phyloP scores from a whole-genome alignment of 2,113 vertebrate species.

The Hydrochoerus hydrochaeris region DNA sequence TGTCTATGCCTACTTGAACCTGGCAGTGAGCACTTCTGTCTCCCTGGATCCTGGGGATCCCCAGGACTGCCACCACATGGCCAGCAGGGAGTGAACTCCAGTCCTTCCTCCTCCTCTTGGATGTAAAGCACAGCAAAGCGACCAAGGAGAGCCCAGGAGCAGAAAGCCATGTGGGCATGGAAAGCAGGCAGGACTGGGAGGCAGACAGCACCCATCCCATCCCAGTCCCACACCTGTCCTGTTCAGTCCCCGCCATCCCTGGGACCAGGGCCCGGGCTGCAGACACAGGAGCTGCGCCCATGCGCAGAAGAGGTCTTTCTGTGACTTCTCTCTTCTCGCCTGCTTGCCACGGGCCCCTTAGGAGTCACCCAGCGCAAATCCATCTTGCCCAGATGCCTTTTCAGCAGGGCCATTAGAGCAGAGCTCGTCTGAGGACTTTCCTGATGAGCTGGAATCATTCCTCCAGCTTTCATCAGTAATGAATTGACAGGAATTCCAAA shows the following conservation, averaged over 20 bases:
- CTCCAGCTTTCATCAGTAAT: background rate
- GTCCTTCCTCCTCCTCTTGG: background rate
- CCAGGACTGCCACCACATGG: background rate
- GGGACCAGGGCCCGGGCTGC: rapidly evolving
- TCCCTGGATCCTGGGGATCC: background rate
- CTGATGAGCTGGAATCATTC: background rate
- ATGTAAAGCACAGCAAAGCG: background rate
- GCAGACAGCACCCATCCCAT: rapidly evolving
- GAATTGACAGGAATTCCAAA: conserved; percentile 59
- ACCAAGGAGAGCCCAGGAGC: background rate
- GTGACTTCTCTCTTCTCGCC: background rate
- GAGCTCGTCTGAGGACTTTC: background rate
- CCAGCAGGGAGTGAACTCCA: background rate
- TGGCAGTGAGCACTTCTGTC: background rate
- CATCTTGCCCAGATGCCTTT: background rate
- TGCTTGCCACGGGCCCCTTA: background rate
- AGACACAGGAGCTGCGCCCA: rapidly evolving
- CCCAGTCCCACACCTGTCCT: background rate
- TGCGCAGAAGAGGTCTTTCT: background rate
- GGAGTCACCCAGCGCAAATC: background rate
- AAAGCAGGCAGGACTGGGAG: background rate
- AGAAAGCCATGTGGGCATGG: background rate
- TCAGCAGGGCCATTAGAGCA: background rate
- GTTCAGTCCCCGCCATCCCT: background rate
- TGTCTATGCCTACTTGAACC: background rate